Percentiles rank a stretch among this genome's conserved stretches.
Conservation (phyloP, 2,888 invertebrate species). For the Ochropleura leucogaster region DNA sequence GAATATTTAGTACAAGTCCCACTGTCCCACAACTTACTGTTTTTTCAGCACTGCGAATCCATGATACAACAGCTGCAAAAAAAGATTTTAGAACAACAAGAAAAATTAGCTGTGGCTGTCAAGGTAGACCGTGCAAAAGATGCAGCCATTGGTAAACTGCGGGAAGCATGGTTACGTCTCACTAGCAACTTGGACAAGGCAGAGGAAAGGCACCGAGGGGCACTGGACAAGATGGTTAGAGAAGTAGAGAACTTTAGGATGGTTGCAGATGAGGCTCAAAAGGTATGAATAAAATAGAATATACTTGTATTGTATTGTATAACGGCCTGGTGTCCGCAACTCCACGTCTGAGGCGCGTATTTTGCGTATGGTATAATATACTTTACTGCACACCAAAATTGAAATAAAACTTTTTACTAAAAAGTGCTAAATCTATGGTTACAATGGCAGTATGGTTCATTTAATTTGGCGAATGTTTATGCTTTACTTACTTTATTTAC, state of each 20-base stretch:
- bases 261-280: slow-evolving; percentile 86
- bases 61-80: slow-evolving; percentile 94
- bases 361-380: no score
- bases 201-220: slow-evolving; percentile 86
- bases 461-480: not conserved
- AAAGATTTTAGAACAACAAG: slow-evolving; percentile 94
- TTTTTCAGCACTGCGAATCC: slow-evolving; percentile 93
- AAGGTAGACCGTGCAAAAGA: slow-evolving; percentile 95
- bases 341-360: no score
- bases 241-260: slow-evolving; percentile 88
- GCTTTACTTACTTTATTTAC: not conserved
- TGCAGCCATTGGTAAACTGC: slow-evolving; percentile 91
- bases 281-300: slow-evolving; percentile 70
- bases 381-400: no score
- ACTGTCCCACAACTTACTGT: not conserved
- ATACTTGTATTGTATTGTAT: no score
- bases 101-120: slow-evolving; percentile 94
- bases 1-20: no score
- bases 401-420: no score
- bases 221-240: slow-evolving; percentile 85
- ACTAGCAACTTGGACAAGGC: slow-evolving; percentile 84
- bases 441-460: no score
- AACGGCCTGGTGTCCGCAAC: no score
- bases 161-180: slow-evolving; percentile 91
- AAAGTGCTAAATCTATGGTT: no score